phyloP scores from a whole-genome alignment of 2,888 invertebrate species.

The Altica lythri region DNA sequence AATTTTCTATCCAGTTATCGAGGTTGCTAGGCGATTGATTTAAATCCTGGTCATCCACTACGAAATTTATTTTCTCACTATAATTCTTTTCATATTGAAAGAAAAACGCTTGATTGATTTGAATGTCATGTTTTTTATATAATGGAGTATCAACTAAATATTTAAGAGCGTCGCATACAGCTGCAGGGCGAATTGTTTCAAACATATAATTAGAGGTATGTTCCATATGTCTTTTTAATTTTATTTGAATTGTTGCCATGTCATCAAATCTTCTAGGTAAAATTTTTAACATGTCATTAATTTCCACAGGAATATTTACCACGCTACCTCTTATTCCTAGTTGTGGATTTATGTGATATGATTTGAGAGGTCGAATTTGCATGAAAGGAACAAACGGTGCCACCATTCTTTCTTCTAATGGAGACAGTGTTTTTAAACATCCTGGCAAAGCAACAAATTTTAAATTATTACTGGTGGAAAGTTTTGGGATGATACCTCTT shows the following conservation, averaged over 20 bases:
- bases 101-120: constrained; percentile 4
- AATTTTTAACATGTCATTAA: constrained; percentile 35
- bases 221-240: neutral
- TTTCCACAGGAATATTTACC: constrained; percentile 38
- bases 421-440: neutral
- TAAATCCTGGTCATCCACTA: neutral
- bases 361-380: no score
- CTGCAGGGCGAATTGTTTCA: neutral
- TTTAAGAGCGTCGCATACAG: constrained; percentile 2
- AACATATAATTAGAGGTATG: constrained; percentile 7
- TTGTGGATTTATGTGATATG: neutral
- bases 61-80: neutral
- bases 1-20: neutral
- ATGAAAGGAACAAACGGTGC: neutral
- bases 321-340: no score
- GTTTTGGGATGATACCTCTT: no score
- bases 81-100: neutral
- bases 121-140: constrained; percentile 8
- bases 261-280: constrained; percentile 16
- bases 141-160: constrained; percentile 13
- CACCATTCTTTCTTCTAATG: neutral
- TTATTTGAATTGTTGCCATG: constrained; percentile 1
- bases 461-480: neutral
- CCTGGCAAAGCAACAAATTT: neutral
- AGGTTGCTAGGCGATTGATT: neutral